Percentiles rank a stretch among this genome's conserved stretches.
Conservation (phyloP, 1,140 invertebrate genomes). For the Megalopta genalis region DNA sequence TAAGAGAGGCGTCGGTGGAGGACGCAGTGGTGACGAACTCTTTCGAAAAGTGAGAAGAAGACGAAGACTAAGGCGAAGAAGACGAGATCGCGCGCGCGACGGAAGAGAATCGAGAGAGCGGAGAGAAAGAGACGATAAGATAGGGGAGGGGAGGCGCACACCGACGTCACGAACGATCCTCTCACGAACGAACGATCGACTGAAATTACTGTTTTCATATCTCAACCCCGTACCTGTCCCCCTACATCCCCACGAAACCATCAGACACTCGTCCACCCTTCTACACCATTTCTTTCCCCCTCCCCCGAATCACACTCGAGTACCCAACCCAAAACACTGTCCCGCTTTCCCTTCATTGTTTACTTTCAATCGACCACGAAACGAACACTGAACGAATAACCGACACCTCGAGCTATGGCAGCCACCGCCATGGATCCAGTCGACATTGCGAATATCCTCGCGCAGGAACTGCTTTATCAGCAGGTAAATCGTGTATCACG, state of each 20-base stretch:
- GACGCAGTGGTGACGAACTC: slow-evolving; percentile 72
- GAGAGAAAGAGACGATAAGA: background rate
- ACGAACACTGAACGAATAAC: slow-evolving; percentile 65
- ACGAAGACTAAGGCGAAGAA: slow-evolving; percentile 32
- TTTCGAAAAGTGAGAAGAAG: slow-evolving; percentile 52
- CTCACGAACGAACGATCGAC: slow-evolving; percentile 71
- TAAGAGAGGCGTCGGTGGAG: slow-evolving; percentile 74
- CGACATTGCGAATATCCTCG: slow-evolving; percentile 89
- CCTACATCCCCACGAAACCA: background rate
- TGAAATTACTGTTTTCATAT: slow-evolving; percentile 48
- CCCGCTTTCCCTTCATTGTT: slow-evolving; percentile 2
- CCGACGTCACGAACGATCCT: slow-evolving; percentile 65
- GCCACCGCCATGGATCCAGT: slow-evolving; percentile 84
- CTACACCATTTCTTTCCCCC: background rate
- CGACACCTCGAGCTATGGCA: slow-evolving; percentile 69
- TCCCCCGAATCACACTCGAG: too few species aligned
- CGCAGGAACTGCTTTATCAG: slow-evolving; percentile 89
- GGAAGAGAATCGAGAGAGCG: slow-evolving; percentile 40
- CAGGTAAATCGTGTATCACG: slow-evolving; percentile 80
- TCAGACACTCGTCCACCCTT: slow-evolving; percentile 2
- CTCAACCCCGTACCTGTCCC: slow-evolving; percentile 1
- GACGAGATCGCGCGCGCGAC: slow-evolving; percentile 40
- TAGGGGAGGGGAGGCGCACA: slow-evolving; percentile 49
- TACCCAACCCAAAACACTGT: too few species aligned
- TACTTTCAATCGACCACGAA: slow-evolving; percentile 56